phyloP scores from a whole-genome alignment of 1,140 invertebrate species.

The Cataglyphis hispanica region DNA sequence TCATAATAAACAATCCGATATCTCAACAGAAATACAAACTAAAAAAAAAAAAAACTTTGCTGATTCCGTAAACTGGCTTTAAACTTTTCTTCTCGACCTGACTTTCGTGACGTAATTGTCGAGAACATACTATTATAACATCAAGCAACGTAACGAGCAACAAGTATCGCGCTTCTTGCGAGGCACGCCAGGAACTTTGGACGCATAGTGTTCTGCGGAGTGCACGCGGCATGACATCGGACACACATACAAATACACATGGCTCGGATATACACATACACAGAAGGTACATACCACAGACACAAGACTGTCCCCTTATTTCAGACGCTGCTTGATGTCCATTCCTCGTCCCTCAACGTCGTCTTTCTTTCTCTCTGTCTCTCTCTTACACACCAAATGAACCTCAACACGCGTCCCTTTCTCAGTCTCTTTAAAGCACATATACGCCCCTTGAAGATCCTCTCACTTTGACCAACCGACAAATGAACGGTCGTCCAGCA shows the following conservation, averaged over 20 bases:
- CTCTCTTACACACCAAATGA: constrained; percentile 16
- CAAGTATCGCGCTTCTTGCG: constrained; percentile 81
- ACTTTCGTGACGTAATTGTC: constrained; percentile 73
- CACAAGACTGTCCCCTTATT: constrained; percentile 46
- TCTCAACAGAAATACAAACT: constrained; percentile 8
- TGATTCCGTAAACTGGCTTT: constrained; percentile 25
- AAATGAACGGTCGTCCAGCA: constrained; percentile 20
- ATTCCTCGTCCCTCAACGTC: constrained; percentile 42
- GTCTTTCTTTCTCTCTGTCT: constrained; percentile 22
- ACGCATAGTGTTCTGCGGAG: constrained; percentile 76
- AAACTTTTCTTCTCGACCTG: constrained; percentile 20
- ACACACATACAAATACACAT: constrained; percentile 36
- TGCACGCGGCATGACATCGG: constrained; percentile 78
- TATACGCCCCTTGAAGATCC: constrained; percentile 23
- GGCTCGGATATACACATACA: constrained; percentile 40
- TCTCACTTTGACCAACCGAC: constrained; percentile 34
- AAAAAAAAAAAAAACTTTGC: constrained; percentile 1
- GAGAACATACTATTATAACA: constrained; percentile 80
- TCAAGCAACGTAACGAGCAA: constrained; percentile 78
- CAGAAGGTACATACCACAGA: constrained; percentile 40
- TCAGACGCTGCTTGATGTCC: constrained; percentile 23
- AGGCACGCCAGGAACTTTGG: constrained; percentile 80
- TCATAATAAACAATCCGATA: neutral
- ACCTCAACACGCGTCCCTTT: constrained; percentile 6
- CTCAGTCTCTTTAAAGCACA: neutral